Base-by-base conservation (phyloP, 2,113 vertebrate genomes). In the Nesospiza acunhae region DNA sequence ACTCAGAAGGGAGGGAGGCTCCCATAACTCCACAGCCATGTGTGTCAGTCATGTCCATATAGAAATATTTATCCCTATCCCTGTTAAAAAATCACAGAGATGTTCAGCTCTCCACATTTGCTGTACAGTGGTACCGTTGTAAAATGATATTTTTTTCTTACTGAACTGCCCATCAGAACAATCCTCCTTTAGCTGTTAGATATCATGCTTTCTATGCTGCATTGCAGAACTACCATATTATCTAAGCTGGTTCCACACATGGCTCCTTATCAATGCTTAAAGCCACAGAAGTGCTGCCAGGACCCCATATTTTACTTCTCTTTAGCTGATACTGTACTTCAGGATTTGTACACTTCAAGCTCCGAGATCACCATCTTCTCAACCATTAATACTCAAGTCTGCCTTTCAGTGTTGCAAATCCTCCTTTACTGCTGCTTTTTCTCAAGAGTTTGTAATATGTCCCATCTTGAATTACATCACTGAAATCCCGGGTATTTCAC, bases 11-110 rank as follows among this genome's bases (percentile, higher is more conserved):
- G n/a, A 69, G 26, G 12, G 12, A 69, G 15, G 46, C 6, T 70
- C 37, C 46, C 37, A 47, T 9, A 72, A 5, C 4, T 26, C 20
- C 58, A 39, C 35, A 18, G 3, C 27, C 17, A 13, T 5, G 4
- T 0, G 0, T 11, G 6, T 6, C 84, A 46, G 1, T 5, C 33
- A 13, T 67, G 4, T 14, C 16, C 19, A 22, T 10, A 31, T 3
- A 68, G 26, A 56, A 3, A 24, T 14, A 67, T 46, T 50, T 49
- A 77, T 13, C 9, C 2, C 11, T 10, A 24, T 33, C 21, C 9
- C 5, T 7, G 2, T 16, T n/a, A 17, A 64, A 56, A 49, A 44
- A 23, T 20, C 47, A 73, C 33, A 66, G 24, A 66, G 12, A 15
- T 35, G 13, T 47, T 93, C 27, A 47, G 4, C 31, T 68, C 6